A percentile compares a stretch with the other conserved stretches of the same genome.
These are phyloP conservation scores for Erebia palarica DNA, from an alignment of 2,888 invertebrate species.

Conservation along the genomic window DNA sequence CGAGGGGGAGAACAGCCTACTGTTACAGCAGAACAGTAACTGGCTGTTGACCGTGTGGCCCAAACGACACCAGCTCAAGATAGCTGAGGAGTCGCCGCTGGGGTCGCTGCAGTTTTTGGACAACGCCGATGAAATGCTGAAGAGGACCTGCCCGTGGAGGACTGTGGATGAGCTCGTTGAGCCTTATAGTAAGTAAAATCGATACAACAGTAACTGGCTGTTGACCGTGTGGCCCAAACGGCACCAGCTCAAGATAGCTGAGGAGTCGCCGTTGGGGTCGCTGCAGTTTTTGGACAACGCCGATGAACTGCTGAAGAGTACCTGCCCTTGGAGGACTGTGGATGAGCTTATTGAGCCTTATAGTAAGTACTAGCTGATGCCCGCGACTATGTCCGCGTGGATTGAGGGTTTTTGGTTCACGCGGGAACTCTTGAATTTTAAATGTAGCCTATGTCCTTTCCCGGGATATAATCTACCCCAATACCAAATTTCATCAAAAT, in stretches of 20 bases:
- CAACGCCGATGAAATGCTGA: slow-evolving; percentile 77
- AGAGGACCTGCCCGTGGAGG: slow-evolving; percentile 75
- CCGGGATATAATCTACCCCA: no score
- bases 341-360: slow-evolving; percentile 78
- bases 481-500: no score
- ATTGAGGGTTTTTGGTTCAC: no score
- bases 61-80: slow-evolving; percentile 55
- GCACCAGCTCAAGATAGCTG: slow-evolving; percentile 52
- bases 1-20: slow-evolving; percentile 95
- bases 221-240: slow-evolving; percentile 83
- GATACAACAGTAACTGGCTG: slow-evolving; percentile 89
- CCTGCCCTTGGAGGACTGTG: slow-evolving; percentile 72
- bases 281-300: slow-evolving; percentile 84
- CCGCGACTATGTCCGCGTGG: no score
- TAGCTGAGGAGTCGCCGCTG: slow-evolving; percentile 82
- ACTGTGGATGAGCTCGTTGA: slow-evolving; percentile 74
- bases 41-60: slow-evolving; percentile 88
- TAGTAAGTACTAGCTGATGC: slow-evolving; percentile 71
- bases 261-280: slow-evolving; percentile 85
- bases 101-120: slow-evolving; percentile 85
- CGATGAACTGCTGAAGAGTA: slow-evolving; percentile 77
- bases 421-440: no score
- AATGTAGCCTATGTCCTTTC: no score
- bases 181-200: slow-evolving; percentile 74
- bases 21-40: slow-evolving; percentile 94